Evolutionary conservation across 2,113 vertebrate genomes (phyloP).

Genomic region (Balaenoptera acutorostrata): DNA sequence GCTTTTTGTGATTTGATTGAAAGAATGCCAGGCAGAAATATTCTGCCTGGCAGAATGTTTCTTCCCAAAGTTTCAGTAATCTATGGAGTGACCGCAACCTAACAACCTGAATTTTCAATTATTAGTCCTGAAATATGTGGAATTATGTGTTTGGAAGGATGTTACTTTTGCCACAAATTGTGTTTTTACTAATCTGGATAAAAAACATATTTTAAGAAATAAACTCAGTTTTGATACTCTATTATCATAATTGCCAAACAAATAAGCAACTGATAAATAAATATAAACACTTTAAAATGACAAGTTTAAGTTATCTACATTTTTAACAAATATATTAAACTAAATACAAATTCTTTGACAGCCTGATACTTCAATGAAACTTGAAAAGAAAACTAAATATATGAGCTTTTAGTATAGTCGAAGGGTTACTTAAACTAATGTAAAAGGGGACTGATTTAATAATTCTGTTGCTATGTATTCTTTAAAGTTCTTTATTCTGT

Average conservation of each 20-base stretch:
- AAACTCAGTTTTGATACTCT: not conserved
- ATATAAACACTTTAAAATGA: not conserved
- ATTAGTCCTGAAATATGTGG: not conserved
- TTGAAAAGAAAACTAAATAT: not conserved
- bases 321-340: not conserved
- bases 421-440: not conserved
- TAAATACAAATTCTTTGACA: not conserved
- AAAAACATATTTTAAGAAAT: not conserved
- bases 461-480: not conserved
- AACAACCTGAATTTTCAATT: not conserved
- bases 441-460: not conserved
- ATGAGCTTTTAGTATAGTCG: not conserved
- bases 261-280: not conserved
- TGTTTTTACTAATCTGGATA: not conserved
- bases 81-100: not conserved
- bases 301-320: not conserved
- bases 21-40: not conserved
- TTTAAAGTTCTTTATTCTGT: not conserved
- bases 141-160: not conserved
- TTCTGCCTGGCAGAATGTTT: too few species aligned
- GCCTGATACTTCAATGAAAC: not conserved
- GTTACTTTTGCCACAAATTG: not conserved
- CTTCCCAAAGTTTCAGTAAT: not conserved
- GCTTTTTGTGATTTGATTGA: not conserved
- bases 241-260: not conserved